Conservation (phyloP, 1,140 invertebrate species). For the Hestina assimilis region DNA sequence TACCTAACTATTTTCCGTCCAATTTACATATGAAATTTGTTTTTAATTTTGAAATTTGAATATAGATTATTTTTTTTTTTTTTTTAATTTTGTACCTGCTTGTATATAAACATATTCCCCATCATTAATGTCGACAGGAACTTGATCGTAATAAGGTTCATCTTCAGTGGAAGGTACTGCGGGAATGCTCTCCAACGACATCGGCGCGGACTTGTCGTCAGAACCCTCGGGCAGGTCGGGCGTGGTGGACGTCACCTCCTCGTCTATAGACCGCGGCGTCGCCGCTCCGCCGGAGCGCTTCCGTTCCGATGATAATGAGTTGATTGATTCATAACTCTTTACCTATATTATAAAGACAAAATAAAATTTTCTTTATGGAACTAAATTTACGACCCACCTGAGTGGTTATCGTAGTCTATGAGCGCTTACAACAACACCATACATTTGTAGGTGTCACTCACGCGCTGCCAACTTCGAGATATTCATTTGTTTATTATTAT, state of each 20-base stretch:
- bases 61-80: too few species aligned
- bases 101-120: slow-evolving; percentile 89
- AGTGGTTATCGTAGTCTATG: too few species aligned
- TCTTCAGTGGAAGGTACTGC: slow-evolving; percentile 68
- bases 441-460: too few species aligned
- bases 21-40: too few species aligned
- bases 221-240: slow-evolving; percentile 54
- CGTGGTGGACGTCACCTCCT: slow-evolving; percentile 65
- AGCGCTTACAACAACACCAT: too few species aligned
- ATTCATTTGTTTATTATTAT: too few species aligned
- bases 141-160: slow-evolving; percentile 91
- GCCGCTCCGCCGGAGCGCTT: slow-evolving; percentile 72
- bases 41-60: too few species aligned
- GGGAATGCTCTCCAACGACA: slow-evolving; percentile 73
- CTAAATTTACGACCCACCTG: too few species aligned
- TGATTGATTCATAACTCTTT: slow-evolving; percentile 81
- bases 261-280: slow-evolving; percentile 71
- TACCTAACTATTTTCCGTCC: too few species aligned
- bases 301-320: slow-evolving; percentile 78
- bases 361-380: not conserved
- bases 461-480: too few species aligned
- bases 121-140: slow-evolving; percentile 86
- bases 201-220: slow-evolving; percentile 74
- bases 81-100: too few species aligned
- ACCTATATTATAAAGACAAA: slow-evolving; percentile 57